Percentiles rank a stretch among this genome's conserved stretches.
These are phyloP conservation scores for Gnatocerus cornutus DNA, from an alignment of 2,888 invertebrate genomes.

Conservation along the genomic window DNA sequence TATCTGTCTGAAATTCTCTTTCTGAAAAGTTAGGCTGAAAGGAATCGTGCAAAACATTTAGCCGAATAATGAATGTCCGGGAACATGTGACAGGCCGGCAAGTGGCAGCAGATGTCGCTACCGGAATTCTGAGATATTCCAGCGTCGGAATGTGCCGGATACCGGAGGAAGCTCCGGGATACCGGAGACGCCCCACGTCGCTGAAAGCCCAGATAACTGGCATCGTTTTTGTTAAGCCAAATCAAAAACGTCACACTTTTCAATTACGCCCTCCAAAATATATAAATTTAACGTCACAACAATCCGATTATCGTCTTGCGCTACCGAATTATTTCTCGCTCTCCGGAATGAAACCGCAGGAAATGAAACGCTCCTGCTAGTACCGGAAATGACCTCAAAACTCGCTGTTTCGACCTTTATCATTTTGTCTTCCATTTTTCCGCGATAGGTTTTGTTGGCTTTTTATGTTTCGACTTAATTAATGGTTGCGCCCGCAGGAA, in stretches of 20 bases:
- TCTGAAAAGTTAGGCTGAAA: slow-evolving; percentile 1
- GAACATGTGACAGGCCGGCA: slow-evolving; percentile 52
- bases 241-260: slow-evolving; percentile 31
- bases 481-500: slow-evolving; percentile 33
- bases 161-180: slow-evolving; percentile 41
- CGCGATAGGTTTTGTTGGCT: slow-evolving; percentile 30
- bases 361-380: slow-evolving; percentile 65
- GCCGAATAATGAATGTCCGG: slow-evolving; percentile 48
- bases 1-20: too few species aligned
- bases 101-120: slow-evolving; percentile 50
- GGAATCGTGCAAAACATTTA: slow-evolving; percentile 40
- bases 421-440: slow-evolving; percentile 34
- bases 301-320: slow-evolving; percentile 44
- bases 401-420: slow-evolving; percentile 51
- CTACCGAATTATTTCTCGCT: slow-evolving; percentile 59
- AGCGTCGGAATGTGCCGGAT: slow-evolving; percentile 44
- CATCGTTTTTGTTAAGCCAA: slow-evolving; percentile 30
- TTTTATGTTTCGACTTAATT: slow-evolving; percentile 39
- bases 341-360: slow-evolving; percentile 56
- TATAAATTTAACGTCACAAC: slow-evolving; percentile 37
- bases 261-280: slow-evolving; percentile 29
- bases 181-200: slow-evolving; percentile 28
- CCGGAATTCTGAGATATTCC: slow-evolving; percentile 50
- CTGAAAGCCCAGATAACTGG: slow-evolving; percentile 26
- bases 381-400: slow-evolving; percentile 66